Conservation (phyloP, 2,797 vertebrate species). For the Lagocephalus sceleratus region DNA sequence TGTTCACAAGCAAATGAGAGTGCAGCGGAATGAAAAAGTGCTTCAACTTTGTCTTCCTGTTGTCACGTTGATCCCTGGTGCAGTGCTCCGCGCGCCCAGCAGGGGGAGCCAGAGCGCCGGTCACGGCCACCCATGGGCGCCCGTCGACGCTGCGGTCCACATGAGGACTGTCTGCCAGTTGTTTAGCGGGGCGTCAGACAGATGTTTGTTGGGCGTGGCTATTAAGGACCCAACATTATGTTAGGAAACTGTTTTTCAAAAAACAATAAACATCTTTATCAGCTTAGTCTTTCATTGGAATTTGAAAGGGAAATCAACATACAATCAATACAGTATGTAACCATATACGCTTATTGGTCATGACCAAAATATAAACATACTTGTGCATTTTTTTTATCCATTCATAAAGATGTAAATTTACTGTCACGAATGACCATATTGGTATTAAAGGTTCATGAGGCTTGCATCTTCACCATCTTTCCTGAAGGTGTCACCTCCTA, state of each 20-base stretch:
- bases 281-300: too few species aligned
- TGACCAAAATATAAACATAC: too few species aligned
- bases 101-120: slow-evolving; percentile 57
- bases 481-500: not conserved
- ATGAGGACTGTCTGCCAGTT: not conserved
- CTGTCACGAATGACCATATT: too few species aligned
- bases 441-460: too few species aligned
- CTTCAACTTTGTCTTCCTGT: not conserved
- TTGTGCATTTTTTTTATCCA: too few species aligned
- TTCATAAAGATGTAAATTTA: too few species aligned
- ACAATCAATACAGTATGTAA: too few species aligned
- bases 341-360: too few species aligned
- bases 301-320: too few species aligned
- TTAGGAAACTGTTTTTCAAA: not conserved
- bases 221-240: not conserved
- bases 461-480: not conserved
- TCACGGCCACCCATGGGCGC: slow-evolving; percentile 29
- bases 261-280: too few species aligned
- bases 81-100: slow-evolving; percentile 26
- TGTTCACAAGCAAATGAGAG: too few species aligned
- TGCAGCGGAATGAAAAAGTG: not conserved
- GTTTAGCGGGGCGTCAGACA: not conserved
- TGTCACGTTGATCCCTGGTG: not conserved
- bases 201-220: slow-evolving; percentile 6
- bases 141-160: slow-evolving; percentile 50